phyloP scores from a whole-genome alignment of 2,888 invertebrate species.

The Nomada goodeniana region DNA sequence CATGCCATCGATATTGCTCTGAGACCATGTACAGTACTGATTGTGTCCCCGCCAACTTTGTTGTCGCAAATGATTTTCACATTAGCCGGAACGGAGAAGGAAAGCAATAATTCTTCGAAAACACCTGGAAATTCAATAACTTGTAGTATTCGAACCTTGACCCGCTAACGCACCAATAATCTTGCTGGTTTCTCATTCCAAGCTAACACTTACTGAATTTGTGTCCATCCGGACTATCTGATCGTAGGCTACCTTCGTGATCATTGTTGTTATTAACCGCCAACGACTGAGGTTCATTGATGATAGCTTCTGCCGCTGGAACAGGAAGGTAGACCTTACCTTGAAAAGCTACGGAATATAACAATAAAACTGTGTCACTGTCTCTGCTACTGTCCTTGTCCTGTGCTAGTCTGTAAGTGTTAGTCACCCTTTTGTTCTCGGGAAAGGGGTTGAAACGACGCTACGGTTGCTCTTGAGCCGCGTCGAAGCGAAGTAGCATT shows the following conservation, averaged over 20 bases:
- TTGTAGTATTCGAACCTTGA: too few relatives aligned
- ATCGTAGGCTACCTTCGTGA: conserved; percentile 72
- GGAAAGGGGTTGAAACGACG: not conserved
- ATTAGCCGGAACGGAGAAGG: conserved; percentile 82
- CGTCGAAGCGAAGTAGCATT: not conserved
- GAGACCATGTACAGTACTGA: conserved; percentile 83
- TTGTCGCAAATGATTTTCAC: conserved; percentile 82
- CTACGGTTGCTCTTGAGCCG: not conserved
- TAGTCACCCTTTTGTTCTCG: conserved; percentile 41
- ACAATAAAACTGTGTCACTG: conserved; percentile 73
- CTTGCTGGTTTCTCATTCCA: not conserved
- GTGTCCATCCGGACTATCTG: conserved; percentile 72
- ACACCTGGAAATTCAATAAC: conserved; percentile 70
- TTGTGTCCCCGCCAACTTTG: conserved; percentile 82
- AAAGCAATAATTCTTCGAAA: conserved; percentile 81
- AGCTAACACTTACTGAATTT: conserved; percentile 74
- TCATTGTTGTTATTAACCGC: conserved; percentile 68
- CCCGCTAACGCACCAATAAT: not conserved
- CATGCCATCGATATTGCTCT: conserved; percentile 84
- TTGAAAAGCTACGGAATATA: conserved; percentile 77
- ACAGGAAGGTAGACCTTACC: conserved; percentile 82
- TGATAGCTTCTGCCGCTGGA: conserved; percentile 79
- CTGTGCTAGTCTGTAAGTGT: conserved; percentile 65
- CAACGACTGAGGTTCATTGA: conserved; percentile 61
- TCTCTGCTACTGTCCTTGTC: conserved; percentile 66